These are phyloP conservation scores for Tautogolabrus adspersus DNA, from an alignment of 2,113 vertebrate species.

Conservation along the genomic window DNA sequence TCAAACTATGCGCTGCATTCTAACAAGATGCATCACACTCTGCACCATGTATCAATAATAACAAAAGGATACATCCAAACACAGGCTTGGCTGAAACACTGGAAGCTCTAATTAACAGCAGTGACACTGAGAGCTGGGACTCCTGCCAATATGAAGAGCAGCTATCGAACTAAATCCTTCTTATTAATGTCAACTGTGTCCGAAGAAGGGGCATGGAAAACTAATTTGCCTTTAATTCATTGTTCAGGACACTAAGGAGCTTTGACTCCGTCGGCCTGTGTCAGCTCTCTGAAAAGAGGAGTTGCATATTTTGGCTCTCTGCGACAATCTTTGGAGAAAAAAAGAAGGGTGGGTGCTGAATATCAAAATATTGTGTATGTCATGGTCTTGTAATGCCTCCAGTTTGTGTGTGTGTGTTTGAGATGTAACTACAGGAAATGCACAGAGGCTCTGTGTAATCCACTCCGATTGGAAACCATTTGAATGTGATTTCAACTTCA, in stretches of 20 bases:
- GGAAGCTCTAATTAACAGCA: conserved; percentile 49
- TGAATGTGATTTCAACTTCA: background rate
- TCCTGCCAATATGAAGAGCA: conserved; percentile 31
- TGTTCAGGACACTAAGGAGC: conserved; percentile 36
- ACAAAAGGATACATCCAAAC: conserved; percentile 12
- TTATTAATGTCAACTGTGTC: conserved; percentile 42
- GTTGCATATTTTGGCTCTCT: conserved; percentile 34
- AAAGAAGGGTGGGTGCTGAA: conserved; percentile 23
- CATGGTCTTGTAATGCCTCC: background rate
- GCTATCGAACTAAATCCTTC: conserved; percentile 27
- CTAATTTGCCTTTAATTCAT: conserved; percentile 37
- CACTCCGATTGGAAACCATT: background rate
- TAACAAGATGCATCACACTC: conserved; percentile 29
- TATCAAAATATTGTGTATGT: conserved; percentile 4
- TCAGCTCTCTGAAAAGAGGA: conserved; percentile 8
- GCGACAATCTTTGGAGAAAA: background rate
- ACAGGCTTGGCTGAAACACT: background rate
- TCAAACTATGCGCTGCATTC: conserved; percentile 37
- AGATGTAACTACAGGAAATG: background rate
- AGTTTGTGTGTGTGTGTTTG: background rate
- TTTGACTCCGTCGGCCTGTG: conserved; percentile 18
- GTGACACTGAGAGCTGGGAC: conserved; percentile 13
- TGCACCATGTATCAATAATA: conserved; percentile 10
- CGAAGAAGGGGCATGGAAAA: conserved; percentile 28
- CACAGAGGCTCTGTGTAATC: background rate